Conservation (phyloP, 2,797 vertebrate species). For the Danio albolineatus region DNA sequence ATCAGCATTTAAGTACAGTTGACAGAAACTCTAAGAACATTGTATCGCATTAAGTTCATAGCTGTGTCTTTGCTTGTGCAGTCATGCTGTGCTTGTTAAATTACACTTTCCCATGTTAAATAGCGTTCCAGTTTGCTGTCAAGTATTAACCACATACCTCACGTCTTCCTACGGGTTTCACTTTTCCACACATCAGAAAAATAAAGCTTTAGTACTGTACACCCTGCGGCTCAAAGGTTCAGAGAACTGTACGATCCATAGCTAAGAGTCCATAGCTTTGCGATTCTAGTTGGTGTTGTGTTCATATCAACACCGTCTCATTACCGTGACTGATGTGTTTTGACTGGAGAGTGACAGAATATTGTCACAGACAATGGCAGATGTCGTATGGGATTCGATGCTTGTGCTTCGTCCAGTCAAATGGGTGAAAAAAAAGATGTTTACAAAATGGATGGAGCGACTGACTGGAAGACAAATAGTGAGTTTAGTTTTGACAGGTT, state of each 20-base stretch:
- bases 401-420: constrained; percentile 3
- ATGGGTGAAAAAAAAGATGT: not conserved
- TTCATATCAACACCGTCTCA: not conserved
- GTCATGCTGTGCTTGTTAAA: not conserved
- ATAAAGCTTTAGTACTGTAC: not conserved
- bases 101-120: not conserved
- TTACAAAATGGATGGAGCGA: not conserved
- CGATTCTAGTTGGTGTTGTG: not conserved
- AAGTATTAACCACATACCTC: not conserved
- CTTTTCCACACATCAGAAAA: constrained; percentile 6
- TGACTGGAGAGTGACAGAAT: not conserved
- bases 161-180: not conserved
- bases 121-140: not conserved
- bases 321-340: constrained; percentile 5
- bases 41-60: constrained; percentile 5
- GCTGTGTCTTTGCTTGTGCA: constrained; percentile 1
- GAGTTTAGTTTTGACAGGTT: constrained; percentile 10
- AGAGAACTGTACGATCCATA: not conserved
- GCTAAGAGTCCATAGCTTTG: not conserved
- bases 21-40: not conserved
- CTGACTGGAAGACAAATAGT: not conserved
- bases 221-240: not conserved
- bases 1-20: not conserved
- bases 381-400: not conserved
- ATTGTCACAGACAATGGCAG: not conserved